Evolutionary conservation across 2,797 vertebrate species (phyloP), one percentile per base, ranked within the genome.

Genomic region (Centroberyx gerrardi): DNA sequence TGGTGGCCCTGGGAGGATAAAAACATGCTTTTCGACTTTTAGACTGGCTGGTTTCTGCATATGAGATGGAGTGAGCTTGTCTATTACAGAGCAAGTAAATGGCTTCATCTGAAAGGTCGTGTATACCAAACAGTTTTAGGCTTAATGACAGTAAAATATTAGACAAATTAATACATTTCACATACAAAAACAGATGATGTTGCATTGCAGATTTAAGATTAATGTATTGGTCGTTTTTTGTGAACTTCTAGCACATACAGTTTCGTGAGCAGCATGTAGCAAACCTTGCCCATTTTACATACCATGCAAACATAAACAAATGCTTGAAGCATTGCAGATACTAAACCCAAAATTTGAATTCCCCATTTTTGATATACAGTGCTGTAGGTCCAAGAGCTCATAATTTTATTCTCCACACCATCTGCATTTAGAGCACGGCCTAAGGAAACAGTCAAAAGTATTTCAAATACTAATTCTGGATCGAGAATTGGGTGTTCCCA

Each of bases 1-100:
- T 3, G 17, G 14, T 46, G 74, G 15, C 33, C 12, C 15, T 4
- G 12, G 49, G 62, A 66, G 7, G 48, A 66, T 60, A 56, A 48
- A 53, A 6, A 5, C 8, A 8, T 36, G 33, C 33, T 60, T 73
- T 62, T 38, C 38, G 74, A 58, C 22, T 42, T 54, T 74, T 62
- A 36, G 48, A 49, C 66, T 51, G 27, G 67, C 77, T 81, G 48
- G 27, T 66, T 78, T 55, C 2, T 4, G 33, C 33, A 36, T 36
- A 31, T 22, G 22, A 22, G 22, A 22, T 22, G 22, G 22, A 22
- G 22, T 22, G 22, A 22, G 22, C 22, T 22, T 22, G 22, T 22
- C 22, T 22, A 22, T 22, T 22, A 22, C 22, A 22, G 22, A 1
- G 22, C 22, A 22, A 22, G 22, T 22, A 22, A 22, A 22, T 22